Conservation (phyloP, 2,888 invertebrate genomes). For the Heliconius hortense region DNA sequence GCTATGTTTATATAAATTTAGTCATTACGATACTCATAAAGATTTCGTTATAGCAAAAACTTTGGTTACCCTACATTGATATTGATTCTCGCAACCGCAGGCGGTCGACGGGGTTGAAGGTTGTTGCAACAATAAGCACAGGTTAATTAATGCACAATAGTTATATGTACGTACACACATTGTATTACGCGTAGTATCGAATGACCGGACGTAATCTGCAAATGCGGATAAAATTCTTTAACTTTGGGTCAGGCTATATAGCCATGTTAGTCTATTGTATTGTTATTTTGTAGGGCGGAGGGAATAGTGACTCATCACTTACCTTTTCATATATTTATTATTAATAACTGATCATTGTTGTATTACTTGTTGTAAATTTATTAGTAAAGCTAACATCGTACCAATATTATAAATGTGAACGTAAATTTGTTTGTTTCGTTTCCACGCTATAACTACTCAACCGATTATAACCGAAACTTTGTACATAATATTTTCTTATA, state of each 20-base stretch:
- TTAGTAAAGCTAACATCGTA: no score
- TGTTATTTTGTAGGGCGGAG: background rate
- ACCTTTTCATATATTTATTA: background rate
- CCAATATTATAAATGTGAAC: no score
- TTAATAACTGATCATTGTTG: no score
- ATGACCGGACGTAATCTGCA: conserved; percentile 34
- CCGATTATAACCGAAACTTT: no score
- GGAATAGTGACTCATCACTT: background rate
- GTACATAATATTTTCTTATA: no score
- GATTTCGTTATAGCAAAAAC: background rate
- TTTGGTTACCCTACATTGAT: conserved; percentile 27
- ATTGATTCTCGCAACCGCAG: conserved; percentile 36
- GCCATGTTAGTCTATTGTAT: no score
- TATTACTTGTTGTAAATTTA: no score
- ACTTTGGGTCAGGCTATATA: background rate
- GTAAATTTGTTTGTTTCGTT: no score
- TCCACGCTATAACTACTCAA: no score
- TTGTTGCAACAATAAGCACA: conserved; percentile 36
- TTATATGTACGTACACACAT: conserved; percentile 17
- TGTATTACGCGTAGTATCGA: conserved; percentile 14
- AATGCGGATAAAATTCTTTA: conserved; percentile 8
- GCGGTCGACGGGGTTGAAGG: conserved; percentile 38
- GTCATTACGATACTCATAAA: background rate
- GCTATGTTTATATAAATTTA: background rate
- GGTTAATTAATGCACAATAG: conserved; percentile 38